These are phyloP conservation scores for Oncorhynchus clarkii DNA, from an alignment of 2,113 vertebrate species.

Conservation along the genomic window DNA sequence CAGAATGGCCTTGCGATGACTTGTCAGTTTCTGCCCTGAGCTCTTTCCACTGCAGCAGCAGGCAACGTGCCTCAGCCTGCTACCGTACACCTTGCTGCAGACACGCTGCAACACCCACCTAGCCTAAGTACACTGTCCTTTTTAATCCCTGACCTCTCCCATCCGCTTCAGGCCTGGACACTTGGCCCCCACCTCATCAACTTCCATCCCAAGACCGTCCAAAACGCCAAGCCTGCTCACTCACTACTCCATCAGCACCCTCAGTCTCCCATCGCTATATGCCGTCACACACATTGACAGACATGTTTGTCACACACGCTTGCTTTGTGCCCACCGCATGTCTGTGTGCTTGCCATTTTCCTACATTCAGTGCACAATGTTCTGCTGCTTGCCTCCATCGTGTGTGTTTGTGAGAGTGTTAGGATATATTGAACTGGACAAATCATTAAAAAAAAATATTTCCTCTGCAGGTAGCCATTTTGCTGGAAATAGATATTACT, in stretches of 20 bases:
- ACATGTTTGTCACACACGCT: constrained; percentile 18
- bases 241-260: not conserved
- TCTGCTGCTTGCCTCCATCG: constrained; percentile 54
- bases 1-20: constrained; percentile 44
- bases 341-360: constrained; percentile 39
- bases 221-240: not conserved
- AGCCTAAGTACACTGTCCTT: constrained; percentile 37
- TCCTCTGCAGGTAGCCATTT: not conserved
- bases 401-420: constrained; percentile 24
- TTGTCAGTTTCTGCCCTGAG: constrained; percentile 46
- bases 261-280: not conserved
- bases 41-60: constrained; percentile 28
- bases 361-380: not conserved
- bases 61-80: not conserved
- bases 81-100: not conserved
- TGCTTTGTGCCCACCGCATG: constrained; percentile 43
- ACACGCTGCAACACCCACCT: constrained; percentile 20
- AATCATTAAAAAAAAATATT: not conserved
- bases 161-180: not conserved
- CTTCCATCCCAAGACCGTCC: too few relatives aligned
- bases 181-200: not conserved
- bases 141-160: constrained; percentile 9
- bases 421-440: constrained; percentile 69
- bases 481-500: not conserved
- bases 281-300: not conserved